A percentile compares a stretch with the other conserved stretches of the same genome.
phyloP scores from a whole-genome alignment of 1,140 invertebrate genomes.

The Chironomus tepperi region DNA sequence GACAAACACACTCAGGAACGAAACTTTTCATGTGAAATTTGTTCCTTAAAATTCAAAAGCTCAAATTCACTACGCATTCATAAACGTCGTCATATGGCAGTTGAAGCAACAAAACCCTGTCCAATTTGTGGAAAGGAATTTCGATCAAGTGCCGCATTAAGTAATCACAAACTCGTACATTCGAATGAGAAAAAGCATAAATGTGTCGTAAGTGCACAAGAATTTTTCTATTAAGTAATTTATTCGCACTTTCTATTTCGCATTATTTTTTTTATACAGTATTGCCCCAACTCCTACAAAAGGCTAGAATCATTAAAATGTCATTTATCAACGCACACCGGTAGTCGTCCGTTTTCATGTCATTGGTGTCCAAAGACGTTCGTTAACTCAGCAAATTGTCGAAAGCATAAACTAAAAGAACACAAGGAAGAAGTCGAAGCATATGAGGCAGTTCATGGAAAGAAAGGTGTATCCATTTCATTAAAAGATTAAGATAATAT shows the following conservation, averaged over 20 bases:
- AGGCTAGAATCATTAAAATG: conserved; percentile 28
- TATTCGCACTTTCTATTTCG: neutral
- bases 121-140: neutral
- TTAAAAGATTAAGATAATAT: neutral
- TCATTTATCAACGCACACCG: conserved; percentile 30
- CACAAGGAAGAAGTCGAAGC: conserved; percentile 30
- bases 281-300: neutral
- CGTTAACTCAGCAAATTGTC: conserved; percentile 30
- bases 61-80: neutral
- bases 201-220: neutral
- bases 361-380: conserved; percentile 30
- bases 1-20: neutral
- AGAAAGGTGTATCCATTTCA: conserved; percentile 24
- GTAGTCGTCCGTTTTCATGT: conserved; percentile 29
- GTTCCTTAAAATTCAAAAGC: neutral
- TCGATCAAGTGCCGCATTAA: neutral
- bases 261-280: no score
- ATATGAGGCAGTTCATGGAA: conserved; percentile 28
- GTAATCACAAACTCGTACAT: neutral
- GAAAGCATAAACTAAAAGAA: conserved; percentile 32
- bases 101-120: neutral
- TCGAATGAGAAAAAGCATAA: neutral
- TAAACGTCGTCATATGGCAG: neutral
- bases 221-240: neutral
- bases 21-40: neutral